phyloP scores from a whole-genome alignment of 2,888 invertebrate genomes.

The Scaptomyza caliginosa region DNA sequence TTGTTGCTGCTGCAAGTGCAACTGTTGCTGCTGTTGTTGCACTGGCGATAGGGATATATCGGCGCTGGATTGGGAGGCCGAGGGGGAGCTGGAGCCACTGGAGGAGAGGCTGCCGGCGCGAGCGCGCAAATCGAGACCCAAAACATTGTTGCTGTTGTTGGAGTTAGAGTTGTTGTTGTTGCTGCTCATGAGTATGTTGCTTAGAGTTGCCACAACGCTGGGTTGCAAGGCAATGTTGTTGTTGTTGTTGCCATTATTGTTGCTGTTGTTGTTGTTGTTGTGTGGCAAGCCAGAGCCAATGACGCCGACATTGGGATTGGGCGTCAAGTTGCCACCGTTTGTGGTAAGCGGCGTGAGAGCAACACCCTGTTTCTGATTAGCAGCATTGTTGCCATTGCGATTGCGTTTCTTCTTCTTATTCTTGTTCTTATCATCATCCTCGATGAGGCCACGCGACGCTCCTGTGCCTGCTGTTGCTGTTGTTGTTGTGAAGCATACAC shows the following conservation, averaged over 20 bases:
- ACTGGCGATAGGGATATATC: constrained; percentile 85
- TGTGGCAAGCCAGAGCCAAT: constrained; percentile 81
- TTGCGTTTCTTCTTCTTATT: constrained; percentile 87
- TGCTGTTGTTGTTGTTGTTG: constrained; percentile 49
- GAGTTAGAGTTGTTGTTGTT: constrained; percentile 41
- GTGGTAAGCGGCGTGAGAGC: constrained; percentile 85
- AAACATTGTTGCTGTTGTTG: constrained; percentile 61
- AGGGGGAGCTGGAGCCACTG: constrained; percentile 92
- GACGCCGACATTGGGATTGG: constrained; percentile 81
- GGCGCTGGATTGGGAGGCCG: constrained; percentile 90
- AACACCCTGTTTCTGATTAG: constrained; percentile 83
- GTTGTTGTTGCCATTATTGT: constrained; percentile 19
- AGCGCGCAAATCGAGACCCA: constrained; percentile 85
- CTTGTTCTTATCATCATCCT: constrained; percentile 86
- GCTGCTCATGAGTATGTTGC: constrained; percentile 62
- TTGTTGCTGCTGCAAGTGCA: constrained; percentile 40
- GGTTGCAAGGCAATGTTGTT: constrained; percentile 51
- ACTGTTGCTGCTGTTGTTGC: constrained; percentile 56
- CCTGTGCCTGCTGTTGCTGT: background rate
- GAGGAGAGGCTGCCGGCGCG: constrained; percentile 91
- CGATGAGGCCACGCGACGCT: constrained; percentile 68
- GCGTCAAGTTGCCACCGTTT: constrained; percentile 61
- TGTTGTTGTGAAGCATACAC: constrained; percentile 19
- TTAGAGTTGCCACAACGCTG: constrained; percentile 63
- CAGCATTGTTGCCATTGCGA: constrained; percentile 84